These are phyloP conservation scores for Eurystomus glaucurus DNA, from an alignment of 2,797 vertebrate species.

Conservation along the genomic window DNA sequence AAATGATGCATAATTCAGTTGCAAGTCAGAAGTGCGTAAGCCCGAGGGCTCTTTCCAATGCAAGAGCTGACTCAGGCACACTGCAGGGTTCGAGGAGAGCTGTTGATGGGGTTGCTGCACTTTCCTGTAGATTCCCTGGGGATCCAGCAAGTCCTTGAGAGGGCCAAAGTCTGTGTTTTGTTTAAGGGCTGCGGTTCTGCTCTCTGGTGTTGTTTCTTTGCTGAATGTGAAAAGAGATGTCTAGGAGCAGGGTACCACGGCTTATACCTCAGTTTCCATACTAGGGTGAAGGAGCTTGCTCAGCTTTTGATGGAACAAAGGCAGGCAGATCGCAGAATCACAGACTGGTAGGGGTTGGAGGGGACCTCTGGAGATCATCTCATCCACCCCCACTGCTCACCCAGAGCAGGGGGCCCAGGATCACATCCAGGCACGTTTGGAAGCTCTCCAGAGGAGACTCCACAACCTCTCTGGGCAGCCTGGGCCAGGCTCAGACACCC, in stretches of 20 bases:
- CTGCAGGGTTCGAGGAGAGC: not conserved
- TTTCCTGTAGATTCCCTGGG: not conserved
- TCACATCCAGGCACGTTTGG: not conserved
- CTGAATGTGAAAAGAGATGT: not conserved
- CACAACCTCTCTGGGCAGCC: not conserved
- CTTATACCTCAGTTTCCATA: not conserved
- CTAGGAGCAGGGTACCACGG: not conserved
- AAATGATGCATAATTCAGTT: slow-evolving; percentile 26
- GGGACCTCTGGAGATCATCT: not conserved
- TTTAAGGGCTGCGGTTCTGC: not conserved
- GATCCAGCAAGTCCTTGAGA: not conserved
- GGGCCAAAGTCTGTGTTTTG: accelerated
- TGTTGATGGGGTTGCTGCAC: not conserved
- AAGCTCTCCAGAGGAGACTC: not conserved
- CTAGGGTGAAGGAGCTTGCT: not conserved
- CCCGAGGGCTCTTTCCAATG: not conserved
- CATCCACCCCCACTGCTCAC: not conserved
- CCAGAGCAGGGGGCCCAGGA: not conserved
- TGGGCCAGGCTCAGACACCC: not conserved
- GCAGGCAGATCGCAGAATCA: not conserved
- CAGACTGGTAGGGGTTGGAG: not conserved
- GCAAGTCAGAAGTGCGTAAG: not conserved
- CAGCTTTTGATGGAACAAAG: not conserved
- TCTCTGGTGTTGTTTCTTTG: not conserved
- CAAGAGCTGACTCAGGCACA: slow-evolving; percentile 5